phyloP scores from a whole-genome alignment of 2,113 vertebrate genomes.

The Chamaetylas fuelleborni region DNA sequence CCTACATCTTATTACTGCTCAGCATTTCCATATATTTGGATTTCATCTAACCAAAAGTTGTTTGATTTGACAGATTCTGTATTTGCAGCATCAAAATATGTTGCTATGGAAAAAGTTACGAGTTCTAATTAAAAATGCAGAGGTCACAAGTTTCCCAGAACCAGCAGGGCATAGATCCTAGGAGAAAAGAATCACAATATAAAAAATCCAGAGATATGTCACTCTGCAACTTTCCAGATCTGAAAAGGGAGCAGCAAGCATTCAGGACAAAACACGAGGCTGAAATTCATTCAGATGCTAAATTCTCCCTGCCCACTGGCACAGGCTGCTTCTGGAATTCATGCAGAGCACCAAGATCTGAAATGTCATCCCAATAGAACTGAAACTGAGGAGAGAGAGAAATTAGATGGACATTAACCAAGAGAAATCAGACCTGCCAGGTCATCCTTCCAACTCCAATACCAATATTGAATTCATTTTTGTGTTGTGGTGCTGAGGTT shows the following conservation, averaged over 20 bases:
- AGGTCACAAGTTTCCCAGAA: constrained; percentile 83
- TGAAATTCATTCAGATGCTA: constrained; percentile 4
- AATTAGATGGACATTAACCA: not conserved
- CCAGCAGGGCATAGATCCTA: constrained; percentile 72
- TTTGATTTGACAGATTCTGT: constrained; percentile 71
- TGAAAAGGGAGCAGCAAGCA: constrained; percentile 51
- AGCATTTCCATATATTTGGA: not conserved
- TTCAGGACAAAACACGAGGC: not conserved
- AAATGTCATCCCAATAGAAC: not conserved
- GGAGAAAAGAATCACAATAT: constrained; percentile 70
- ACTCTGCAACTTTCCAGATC: constrained; percentile 70
- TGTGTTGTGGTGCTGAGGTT: not conserved
- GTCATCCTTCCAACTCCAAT: not conserved
- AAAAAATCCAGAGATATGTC: constrained; percentile 56
- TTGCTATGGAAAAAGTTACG: constrained; percentile 77
- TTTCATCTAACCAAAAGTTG: constrained; percentile 38
- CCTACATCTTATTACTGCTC: not conserved
- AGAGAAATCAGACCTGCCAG: not conserved
- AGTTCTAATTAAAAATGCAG: constrained; percentile 81
- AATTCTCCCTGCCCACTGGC: not conserved
- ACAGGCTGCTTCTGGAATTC: not conserved
- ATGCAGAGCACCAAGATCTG: not conserved
- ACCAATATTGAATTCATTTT: not conserved
- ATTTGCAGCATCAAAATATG: constrained; percentile 72
- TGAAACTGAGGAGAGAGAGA: not conserved